A percentile compares a stretch with the other conserved stretches of the same genome.
Evolutionary conservation across 2,797 vertebrate genomes (phyloP).

Genomic region (Clarias pachynema): DNA sequence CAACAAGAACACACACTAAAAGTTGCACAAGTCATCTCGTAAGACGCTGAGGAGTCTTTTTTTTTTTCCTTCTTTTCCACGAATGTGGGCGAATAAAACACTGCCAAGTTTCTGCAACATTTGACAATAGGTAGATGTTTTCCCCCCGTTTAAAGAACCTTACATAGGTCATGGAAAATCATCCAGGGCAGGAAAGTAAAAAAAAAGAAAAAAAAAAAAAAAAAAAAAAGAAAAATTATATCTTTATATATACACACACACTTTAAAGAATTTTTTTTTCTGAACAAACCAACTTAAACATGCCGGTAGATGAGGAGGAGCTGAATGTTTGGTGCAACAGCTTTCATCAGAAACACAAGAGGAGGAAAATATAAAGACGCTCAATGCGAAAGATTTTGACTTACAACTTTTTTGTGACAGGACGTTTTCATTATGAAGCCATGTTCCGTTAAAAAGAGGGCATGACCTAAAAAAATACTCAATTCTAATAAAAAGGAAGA

Average conservation of each 20-base stretch:
- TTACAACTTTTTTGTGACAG: constrained; percentile 45
- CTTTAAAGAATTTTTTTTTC: not conserved
- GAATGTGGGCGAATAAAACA: constrained; percentile 63
- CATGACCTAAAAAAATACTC: constrained; percentile 74
- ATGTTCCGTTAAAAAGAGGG: constrained; percentile 67
- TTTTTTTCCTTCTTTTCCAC: constrained; percentile 42
- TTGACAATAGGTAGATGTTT: constrained; percentile 57
- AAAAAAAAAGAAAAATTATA: constrained; percentile 11
- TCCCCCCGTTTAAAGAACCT: constrained; percentile 70
- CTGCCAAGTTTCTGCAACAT: constrained; percentile 65
- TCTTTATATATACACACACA: not conserved
- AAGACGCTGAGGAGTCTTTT: constrained; percentile 54
- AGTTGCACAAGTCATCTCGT: constrained; percentile 73
- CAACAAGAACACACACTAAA: constrained; percentile 76
- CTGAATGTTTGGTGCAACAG: constrained; percentile 68
- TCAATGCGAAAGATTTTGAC: constrained; percentile 46
- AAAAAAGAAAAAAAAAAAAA: constrained; percentile 20
- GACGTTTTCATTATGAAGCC: constrained; percentile 63
- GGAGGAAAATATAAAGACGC: constrained; percentile 58
- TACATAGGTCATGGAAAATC: constrained; percentile 68
- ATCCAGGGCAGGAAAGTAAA: constrained; percentile 53
- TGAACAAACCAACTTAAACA: constrained; percentile 23
- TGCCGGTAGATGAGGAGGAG: constrained; percentile 6
- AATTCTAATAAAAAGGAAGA: constrained; percentile 76
- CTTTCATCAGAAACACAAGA: constrained; percentile 62